Evolutionary conservation across 64 coral and sea anemone genomes (phyloP).

Genomic region (Montipora cactus): DNA sequence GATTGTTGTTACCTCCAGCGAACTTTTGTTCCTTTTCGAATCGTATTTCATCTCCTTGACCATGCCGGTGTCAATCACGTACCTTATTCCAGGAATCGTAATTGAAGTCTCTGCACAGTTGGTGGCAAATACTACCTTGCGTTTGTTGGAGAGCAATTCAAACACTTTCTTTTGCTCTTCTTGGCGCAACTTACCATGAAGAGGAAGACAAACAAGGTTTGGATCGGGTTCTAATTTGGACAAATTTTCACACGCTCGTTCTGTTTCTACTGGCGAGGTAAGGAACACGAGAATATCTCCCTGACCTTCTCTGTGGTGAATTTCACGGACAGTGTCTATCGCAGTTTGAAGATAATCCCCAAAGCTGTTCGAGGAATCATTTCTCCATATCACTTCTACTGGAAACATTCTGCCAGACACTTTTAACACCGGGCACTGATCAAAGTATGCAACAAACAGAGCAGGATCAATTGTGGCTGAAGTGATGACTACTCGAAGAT

Average conservation of each 20-base stretch:
- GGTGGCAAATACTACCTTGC: slow-evolving; percentile 88
- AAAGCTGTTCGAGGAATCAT: not conserved
- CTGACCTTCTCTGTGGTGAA: slow-evolving; percentile 64
- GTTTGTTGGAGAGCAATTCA: slow-evolving; percentile 44
- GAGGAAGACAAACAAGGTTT: slow-evolving; percentile 70
- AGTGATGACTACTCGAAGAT: slow-evolving; percentile 84
- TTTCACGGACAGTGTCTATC: slow-evolving; percentile 56
- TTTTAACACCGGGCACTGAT: slow-evolving; percentile 66
- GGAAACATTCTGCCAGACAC: slow-evolving; percentile 92
- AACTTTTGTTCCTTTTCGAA: slow-evolving; percentile 81
- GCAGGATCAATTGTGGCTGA: slow-evolving; percentile 91
- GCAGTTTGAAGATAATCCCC: slow-evolving; percentile 69
- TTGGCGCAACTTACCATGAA: slow-evolving; percentile 89
- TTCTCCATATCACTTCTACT: slow-evolving; percentile 70
- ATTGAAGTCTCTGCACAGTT: slow-evolving; percentile 95
- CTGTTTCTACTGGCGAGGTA: slow-evolving; percentile 84
- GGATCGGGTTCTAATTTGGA: not conserved
- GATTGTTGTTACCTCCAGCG: slow-evolving; percentile 70
- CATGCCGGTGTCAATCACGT: slow-evolving; percentile 85
- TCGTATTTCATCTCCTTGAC: slow-evolving; percentile 89
- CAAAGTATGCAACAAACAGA: slow-evolving; percentile 81
- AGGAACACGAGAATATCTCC: slow-evolving; percentile 91
- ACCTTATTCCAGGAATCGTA: slow-evolving; percentile 89
- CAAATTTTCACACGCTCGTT: slow-evolving; percentile 79
- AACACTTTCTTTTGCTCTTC: slow-evolving; percentile 91